phyloP scores from a whole-genome alignment of 2,797 vertebrate species.

The Cossypha polioptera region DNA sequence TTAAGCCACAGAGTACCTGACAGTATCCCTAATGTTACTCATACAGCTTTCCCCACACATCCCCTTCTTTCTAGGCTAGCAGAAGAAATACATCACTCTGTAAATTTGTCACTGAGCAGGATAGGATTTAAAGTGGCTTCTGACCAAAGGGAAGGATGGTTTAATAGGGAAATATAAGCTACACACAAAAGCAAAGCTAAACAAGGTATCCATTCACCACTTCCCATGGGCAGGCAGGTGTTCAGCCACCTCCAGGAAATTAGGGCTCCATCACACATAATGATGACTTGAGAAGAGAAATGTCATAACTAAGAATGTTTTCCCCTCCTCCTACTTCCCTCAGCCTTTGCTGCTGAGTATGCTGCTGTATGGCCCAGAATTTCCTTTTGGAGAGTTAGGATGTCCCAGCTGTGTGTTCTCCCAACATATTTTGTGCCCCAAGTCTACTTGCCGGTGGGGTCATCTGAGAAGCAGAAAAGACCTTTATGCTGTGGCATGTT shows the following conservation, averaged over 20 bases:
- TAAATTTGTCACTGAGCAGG: background rate
- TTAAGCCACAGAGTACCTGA: background rate
- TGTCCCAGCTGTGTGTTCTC: background rate
- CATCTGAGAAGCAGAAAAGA: background rate
- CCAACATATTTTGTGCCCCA: background rate
- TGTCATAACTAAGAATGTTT: background rate
- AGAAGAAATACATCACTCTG: background rate
- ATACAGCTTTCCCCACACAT: fast-evolving
- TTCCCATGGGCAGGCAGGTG: background rate
- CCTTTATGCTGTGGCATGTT: background rate
- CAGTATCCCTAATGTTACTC: background rate
- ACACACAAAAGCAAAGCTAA: background rate
- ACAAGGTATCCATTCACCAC: background rate
- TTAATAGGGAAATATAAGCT: background rate
- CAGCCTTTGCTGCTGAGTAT: background rate
- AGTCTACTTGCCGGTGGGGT: fast-evolving
- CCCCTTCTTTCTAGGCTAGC: background rate
- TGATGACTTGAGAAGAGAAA: background rate
- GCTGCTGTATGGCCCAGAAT: background rate
- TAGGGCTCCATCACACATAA: background rate
- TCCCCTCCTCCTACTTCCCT: background rate
- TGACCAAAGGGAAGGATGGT: background rate
- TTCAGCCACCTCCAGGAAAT: background rate
- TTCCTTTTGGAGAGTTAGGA: background rate
- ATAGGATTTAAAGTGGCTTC: background rate